A percentile compares a stretch with the other conserved stretches of the same genome.
Evolutionary conservation across 2,797 vertebrate species (phyloP).

Genomic region (Amphiprion clarkii): DNA sequence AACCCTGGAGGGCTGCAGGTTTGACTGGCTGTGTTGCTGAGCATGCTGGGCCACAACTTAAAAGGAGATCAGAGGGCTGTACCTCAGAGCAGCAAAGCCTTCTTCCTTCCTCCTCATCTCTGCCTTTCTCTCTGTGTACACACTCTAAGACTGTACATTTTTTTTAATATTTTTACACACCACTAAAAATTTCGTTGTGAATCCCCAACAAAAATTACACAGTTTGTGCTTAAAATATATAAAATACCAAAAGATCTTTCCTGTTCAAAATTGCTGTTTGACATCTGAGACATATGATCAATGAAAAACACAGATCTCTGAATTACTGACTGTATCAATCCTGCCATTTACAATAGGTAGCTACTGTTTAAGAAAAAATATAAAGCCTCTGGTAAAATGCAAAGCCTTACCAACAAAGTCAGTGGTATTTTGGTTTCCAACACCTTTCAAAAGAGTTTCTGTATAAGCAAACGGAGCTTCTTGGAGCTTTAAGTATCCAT

Average conservation of each 20-base stretch:
- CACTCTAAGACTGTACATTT: slow-evolving; percentile 26
- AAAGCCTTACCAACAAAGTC: background rate
- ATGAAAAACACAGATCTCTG: slow-evolving; percentile 43
- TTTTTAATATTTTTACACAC: slow-evolving; percentile 29
- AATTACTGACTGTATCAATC: slow-evolving; percentile 30
- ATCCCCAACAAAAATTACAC: slow-evolving; percentile 12
- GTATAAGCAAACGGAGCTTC: slow-evolving; percentile 31
- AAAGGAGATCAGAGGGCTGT: slow-evolving; percentile 77
- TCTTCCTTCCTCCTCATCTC: slow-evolving; percentile 63
- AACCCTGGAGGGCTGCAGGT: slow-evolving; percentile 73
- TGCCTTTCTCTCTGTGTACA: slow-evolving; percentile 18
- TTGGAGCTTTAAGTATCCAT: slow-evolving; percentile 21
- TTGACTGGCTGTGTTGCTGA: slow-evolving; percentile 70
- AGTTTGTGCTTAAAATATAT: slow-evolving; percentile 14
- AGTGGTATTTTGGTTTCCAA: slow-evolving; percentile 7
- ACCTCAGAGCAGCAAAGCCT: slow-evolving; percentile 68
- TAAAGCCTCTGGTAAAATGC: slow-evolving; percentile 5
- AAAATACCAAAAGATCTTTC: slow-evolving; percentile 20
- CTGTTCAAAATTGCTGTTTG: background rate
- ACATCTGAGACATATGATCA: slow-evolving; percentile 15
- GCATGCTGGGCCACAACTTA: slow-evolving; percentile 77
- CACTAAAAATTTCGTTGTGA: slow-evolving; percentile 37
- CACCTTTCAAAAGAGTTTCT: background rate
- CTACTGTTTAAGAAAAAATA: slow-evolving; percentile 6
- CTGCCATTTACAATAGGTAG: slow-evolving; percentile 47